Evolutionary conservation across 2,888 invertebrate genomes (phyloP).

Genomic region (Camponotus fellah): DNA sequence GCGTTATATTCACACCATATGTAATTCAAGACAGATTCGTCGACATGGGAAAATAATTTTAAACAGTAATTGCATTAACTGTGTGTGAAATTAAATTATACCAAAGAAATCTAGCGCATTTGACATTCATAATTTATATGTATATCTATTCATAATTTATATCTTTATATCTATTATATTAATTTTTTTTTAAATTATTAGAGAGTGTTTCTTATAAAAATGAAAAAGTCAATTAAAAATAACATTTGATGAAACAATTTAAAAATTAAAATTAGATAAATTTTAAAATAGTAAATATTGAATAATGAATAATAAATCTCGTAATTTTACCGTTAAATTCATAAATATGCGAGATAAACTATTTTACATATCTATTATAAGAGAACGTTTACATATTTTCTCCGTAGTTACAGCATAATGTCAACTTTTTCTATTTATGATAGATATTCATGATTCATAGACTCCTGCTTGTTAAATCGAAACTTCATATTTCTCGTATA

Average conservation of each 20-base stretch:
- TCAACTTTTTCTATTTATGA: background rate
- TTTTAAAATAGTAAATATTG: background rate
- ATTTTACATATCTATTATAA: background rate
- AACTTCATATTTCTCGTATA: conserved; percentile 25
- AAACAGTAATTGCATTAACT: background rate
- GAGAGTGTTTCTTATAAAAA: background rate
- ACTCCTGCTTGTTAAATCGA: background rate
- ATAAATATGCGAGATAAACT: background rate
- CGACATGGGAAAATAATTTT: conserved; percentile 51
- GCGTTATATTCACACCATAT: background rate
- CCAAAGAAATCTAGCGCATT: background rate
- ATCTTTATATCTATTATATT: background rate
- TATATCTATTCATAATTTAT: background rate
- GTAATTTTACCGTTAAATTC: background rate
- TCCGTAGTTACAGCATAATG: background rate
- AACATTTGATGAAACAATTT: background rate
- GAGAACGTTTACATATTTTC: background rate
- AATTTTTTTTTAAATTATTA: background rate
- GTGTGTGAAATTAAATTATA: background rate
- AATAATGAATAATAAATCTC: background rate
- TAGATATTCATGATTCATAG: conserved; percentile 34
- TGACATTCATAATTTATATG: background rate
- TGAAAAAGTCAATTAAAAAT: background rate
- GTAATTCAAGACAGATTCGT: conserved; percentile 63
- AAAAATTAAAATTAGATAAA: background rate